Evolutionary conservation across 1,140 invertebrate genomes (phyloP).

Genomic region (Zaprionus kolodkinae): DNA sequence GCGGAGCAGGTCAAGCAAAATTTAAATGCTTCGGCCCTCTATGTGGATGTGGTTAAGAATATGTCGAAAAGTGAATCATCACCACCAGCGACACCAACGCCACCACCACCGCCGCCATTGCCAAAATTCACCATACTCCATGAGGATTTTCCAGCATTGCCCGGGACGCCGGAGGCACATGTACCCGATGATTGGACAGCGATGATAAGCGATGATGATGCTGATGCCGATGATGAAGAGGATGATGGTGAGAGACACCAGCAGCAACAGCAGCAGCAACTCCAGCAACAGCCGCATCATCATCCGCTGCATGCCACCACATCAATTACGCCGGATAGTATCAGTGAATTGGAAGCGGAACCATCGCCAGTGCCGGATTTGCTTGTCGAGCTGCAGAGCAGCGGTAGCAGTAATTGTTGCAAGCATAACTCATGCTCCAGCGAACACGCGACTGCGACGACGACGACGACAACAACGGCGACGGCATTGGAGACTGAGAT

Average conservation of each 20-base stretch:
- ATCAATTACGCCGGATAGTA: background rate
- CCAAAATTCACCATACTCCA: conserved; percentile 59
- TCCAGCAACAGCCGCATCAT: background rate
- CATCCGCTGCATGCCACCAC: background rate
- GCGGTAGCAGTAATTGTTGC: background rate
- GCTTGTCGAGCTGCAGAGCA: conserved; percentile 14
- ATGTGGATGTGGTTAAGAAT: conserved; percentile 73
- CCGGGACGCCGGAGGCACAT: conserved; percentile 25
- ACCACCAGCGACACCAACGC: background rate
- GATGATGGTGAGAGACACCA: conserved; percentile 23
- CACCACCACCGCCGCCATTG: conserved; percentile 4
- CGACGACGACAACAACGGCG: no score
- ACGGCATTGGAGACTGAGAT: background rate
- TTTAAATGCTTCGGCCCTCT: conserved; percentile 20
- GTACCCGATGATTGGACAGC: conserved; percentile 59
- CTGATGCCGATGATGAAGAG: background rate
- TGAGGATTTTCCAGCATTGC: conserved; percentile 68
- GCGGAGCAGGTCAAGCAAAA: conserved; percentile 6
- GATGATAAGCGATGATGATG: conserved; percentile 50
- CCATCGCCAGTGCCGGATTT: conserved; percentile 8
- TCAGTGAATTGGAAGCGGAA: conserved; percentile 8
- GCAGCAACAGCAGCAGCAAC: background rate
- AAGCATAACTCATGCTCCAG: background rate
- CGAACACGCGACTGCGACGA: background rate
- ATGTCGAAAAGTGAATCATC: conserved; percentile 26